Percentiles rank a stretch among this genome's conserved stretches.
Conservation (phyloP, 2,797 vertebrate species). For the Leptodactylus fallax region DNA sequence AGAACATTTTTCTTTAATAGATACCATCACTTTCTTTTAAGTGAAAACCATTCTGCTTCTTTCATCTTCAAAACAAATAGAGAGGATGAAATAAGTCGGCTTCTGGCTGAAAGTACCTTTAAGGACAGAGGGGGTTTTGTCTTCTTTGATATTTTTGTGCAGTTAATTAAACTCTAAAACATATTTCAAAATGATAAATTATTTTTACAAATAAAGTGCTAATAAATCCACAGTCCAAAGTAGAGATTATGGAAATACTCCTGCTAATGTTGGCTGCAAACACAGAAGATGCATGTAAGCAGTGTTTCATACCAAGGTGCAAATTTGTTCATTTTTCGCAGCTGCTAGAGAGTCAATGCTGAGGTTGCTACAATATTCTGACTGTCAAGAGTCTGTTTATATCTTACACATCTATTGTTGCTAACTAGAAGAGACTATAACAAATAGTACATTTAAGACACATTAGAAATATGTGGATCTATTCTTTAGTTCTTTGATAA, state of each 20-base stretch:
- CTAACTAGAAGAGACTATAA: too few species aligned
- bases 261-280: not conserved
- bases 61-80: slow-evolving; percentile 50
- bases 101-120: slow-evolving; percentile 37
- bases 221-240: slow-evolving; percentile 3
- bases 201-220: slow-evolving; percentile 17
- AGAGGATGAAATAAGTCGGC: not conserved
- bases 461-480: too few species aligned
- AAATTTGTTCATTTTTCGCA: too few species aligned
- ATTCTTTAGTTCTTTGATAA: too few species aligned
- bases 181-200: slow-evolving; percentile 15
- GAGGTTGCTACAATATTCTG: too few species aligned
- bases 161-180: slow-evolving; percentile 36
- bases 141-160: slow-evolving; percentile 38
- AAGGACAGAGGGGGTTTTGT: not conserved
- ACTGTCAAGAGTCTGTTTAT: too few species aligned
- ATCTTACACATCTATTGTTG: too few species aligned
- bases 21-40: slow-evolving; percentile 43
- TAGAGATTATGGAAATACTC: not conserved
- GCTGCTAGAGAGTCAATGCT: too few species aligned
- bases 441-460: too few species aligned
- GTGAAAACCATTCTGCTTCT: slow-evolving; percentile 11
- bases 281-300: not conserved
- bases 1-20: slow-evolving; percentile 24
- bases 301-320: too few species aligned